phyloP scores from a whole-genome alignment of 2,113 vertebrate genomes.

The Neofelis nebulosa region DNA sequence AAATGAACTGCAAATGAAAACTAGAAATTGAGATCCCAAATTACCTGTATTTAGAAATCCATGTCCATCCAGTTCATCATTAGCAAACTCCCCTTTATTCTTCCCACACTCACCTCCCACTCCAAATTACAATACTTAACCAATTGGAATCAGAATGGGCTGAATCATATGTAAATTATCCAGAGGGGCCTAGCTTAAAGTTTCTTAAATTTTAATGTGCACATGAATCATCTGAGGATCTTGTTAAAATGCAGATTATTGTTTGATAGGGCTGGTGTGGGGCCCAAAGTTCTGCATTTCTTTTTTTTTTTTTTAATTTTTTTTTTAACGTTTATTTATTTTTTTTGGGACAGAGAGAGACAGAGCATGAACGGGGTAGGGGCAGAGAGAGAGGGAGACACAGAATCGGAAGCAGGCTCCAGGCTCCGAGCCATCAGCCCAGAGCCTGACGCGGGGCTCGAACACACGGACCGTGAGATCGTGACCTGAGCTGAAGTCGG shows the following conservation, averaged over 20 bases:
- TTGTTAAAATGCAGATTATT: constrained; percentile 21
- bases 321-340: no score
- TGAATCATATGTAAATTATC: background rate
- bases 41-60: constrained; percentile 30
- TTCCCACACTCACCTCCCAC: background rate
- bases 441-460: no score
- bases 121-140: background rate
- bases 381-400: no score
- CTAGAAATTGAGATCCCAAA: background rate
- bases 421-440: no score
- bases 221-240: background rate
- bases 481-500: no score
- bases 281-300: background rate
- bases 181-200: background rate
- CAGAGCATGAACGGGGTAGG: no score
- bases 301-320: background rate
- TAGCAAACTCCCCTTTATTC: background rate
- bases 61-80: background rate
- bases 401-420: no score
- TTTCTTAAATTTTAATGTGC: constrained; percentile 18
- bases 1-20: constrained; percentile 51
- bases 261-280: background rate
- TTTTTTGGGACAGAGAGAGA: no score
- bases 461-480: no score
- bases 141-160: background rate